Evolutionary conservation across 2,888 invertebrate species (phyloP), one percentile per base, ranked within the genome.

Genomic region (Thera obeliscata): DNA sequence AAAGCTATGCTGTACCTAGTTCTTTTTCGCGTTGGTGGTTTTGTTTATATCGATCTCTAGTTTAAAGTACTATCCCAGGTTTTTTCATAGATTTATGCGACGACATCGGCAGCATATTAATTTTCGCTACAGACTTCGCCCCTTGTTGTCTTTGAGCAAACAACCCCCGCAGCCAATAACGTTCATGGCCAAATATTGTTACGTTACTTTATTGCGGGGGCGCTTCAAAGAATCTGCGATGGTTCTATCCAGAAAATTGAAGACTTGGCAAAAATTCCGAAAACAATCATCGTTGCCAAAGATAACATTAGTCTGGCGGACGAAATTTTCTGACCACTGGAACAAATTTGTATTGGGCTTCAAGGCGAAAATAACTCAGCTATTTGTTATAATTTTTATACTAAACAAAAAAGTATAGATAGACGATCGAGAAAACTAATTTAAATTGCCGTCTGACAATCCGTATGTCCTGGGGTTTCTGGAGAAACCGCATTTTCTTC

Each of bases 141-240:
- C 69, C 69, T 61, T 69, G 69, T 69, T 69, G 60, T 63, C 49
- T 49, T 48, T 43, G 33, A 38, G 49, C 69, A 69, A 66, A 69
- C 72, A 70, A 73, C 80, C 82, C 85, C 81, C 78, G 73, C 62
- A 56, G 68, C 77, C 77, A 81, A 83, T 84, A 86, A 83, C 75
- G 73, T 70, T 78, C 77, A 68, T 76, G 77, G 77, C 82, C 78
- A 81, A 84, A 87, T 86, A 83, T 85, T 87, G 78, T 79, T 80
- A 80, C 71, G 78, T 80, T 85, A 85, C 87, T 85, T 85, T 82
- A 77, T 81, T 74, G 73, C 75, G 70, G 74, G 75, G 70, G 69
- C 74, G 73, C 74, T 74, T 69, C 74, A 61, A 58, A 59, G 69
- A 71, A 67, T 72, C 72, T 68, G 64, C 66, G 69, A 72, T 61